Conservation (phyloP, 2,797 vertebrate genomes). For the Ctenopoma multispine region DNA sequence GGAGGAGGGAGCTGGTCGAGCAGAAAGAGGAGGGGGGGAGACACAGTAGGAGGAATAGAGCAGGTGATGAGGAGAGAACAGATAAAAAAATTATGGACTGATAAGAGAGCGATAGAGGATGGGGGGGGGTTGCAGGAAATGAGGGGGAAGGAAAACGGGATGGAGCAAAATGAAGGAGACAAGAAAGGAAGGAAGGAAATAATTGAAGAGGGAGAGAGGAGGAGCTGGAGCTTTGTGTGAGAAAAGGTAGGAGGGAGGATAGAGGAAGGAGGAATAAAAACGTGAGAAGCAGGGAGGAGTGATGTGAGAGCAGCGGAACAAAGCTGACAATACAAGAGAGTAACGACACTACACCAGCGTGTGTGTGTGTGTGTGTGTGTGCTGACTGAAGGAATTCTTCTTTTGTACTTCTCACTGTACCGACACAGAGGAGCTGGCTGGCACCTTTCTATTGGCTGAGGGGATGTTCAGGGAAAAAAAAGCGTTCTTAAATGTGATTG, state of each 20-base stretch:
- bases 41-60: not conserved
- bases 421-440: not conserved
- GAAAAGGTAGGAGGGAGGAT: conserved; percentile 16
- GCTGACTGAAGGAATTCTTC: conserved; percentile 31
- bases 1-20: not conserved
- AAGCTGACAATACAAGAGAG: conserved; percentile 81
- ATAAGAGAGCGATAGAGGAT: not conserved
- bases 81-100: not conserved
- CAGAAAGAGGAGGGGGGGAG: not conserved
- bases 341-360: conserved; percentile 19
- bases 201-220: not conserved
- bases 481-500: conserved; percentile 16
- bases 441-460: conserved; percentile 32
- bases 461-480: not conserved
- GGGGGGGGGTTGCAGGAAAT: too few species aligned
- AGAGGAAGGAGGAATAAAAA: not conserved
- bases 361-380: conserved; percentile 30
- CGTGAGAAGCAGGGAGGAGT: conserved; percentile 46
- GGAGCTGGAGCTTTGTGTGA: conserved; percentile 1
- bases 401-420: conserved; percentile 25
- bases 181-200: not conserved
- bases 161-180: not conserved
- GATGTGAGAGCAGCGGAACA: conserved; percentile 86
- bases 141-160: not conserved
- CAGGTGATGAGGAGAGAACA: not conserved